Evolutionary conservation across 1,140 invertebrate genomes (phyloP).

Genomic region (Centruroides sculpturatus): DNA sequence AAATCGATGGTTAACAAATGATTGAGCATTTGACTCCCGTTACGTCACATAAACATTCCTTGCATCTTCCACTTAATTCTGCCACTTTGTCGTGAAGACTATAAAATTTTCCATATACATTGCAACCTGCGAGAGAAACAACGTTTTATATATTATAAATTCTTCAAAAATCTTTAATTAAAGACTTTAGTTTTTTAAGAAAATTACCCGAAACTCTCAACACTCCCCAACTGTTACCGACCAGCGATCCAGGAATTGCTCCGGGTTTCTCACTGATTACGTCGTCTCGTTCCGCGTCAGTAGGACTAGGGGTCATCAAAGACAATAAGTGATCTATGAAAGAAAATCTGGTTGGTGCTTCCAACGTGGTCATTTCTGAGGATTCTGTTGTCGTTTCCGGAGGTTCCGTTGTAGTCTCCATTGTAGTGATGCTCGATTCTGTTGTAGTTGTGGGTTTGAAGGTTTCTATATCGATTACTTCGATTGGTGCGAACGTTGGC

Average conservation of each 20-base stretch:
- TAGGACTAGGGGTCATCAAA: no score
- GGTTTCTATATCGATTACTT: background rate
- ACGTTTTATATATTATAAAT: no score
- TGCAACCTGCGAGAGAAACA: conserved; percentile 53
- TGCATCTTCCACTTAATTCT: conserved; percentile 63
- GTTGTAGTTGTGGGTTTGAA: background rate
- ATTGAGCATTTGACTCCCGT: conserved; percentile 43
- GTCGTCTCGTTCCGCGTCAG: no score
- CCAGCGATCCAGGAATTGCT: no score
- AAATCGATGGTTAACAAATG: no score
- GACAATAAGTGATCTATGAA: no score
- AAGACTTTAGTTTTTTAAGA: background rate
- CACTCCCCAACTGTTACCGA: no score
- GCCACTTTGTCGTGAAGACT: conserved; percentile 63
- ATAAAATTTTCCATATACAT: conserved; percentile 84
- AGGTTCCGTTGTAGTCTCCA: background rate
- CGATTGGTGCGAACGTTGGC: background rate
- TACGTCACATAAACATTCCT: conserved; percentile 71
- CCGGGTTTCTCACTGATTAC: no score
- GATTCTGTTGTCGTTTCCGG: background rate
- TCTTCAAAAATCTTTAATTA: no score
- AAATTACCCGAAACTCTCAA: background rate
- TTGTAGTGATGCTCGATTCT: background rate
- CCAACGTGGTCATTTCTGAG: background rate
- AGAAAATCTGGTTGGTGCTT: background rate